Evolutionary conservation across 2,113 vertebrate species (phyloP), one percentile per base, ranked within the genome.

Genomic region (Crotalus tigris): DNA sequence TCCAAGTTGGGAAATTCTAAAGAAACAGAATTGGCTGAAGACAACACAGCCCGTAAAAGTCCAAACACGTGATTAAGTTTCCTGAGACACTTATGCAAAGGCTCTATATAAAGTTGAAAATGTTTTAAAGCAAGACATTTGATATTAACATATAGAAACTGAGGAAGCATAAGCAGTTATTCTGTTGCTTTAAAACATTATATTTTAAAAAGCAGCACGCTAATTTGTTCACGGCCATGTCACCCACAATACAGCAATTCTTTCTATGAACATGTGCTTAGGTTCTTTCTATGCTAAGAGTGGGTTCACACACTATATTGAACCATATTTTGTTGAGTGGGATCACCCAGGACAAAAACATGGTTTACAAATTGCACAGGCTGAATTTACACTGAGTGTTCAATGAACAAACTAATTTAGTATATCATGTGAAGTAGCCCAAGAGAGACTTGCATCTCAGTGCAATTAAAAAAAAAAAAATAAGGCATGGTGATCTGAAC

Each of bases 61-160:
- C 95, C 94, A 97, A 97, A 95, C 96, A 95, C 91, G 94, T 53
- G 91, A 89, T 93, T 94, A 94, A 92, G 94, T 87, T 95, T 95
- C 94, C 91, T 53, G 81, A 97, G 91, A 96, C 91, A 92, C 54
- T 93, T 91, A 95, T 93, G 97, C 96, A 95, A 95, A 96, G 91
- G 92, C 61, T 51, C 85, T 64, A 95, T 92, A 96, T 91, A 95
- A 96, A 95, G 94, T 92, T 95, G 89, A 94, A 93, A 96, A 93
- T 93, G 93, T 91, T 86, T 92, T 95, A 86, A 46, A 93, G 96
- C 91, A 96, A 94, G 94, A 96, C 90, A 92, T 29, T 89, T 92
- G 96, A 96, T 93, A 59, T 89, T 90, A 94, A 93, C 88, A 86
- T 94, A 94, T 89, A 94, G 91, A 95, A 94, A 93, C 75, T 64